Base-by-base conservation (phyloP, 2,888 invertebrate species). In the Epistrophella euchroma region DNA sequence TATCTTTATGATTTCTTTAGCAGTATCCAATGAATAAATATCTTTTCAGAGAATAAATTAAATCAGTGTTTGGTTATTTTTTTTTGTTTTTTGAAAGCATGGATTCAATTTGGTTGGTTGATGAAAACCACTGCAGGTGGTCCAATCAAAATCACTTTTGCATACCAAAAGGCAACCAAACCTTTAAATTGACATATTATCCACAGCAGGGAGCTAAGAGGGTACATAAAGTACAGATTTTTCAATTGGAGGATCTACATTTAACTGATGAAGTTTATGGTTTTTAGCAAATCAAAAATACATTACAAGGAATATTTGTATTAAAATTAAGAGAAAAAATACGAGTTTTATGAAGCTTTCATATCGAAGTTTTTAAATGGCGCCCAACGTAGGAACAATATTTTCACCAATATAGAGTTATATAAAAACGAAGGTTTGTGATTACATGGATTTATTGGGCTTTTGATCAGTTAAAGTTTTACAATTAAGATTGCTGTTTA, bases 141-240 rank as follows among this genome's bases (percentile, higher is more conserved):
- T 32, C 55, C 72, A 80, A 80, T 85, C 80, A 75, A 55, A 80
- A 71, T 72, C 50, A 40, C 71, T 56, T 80, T 85, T 62, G 52
- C 72, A 25, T 71, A 66, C 47, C 55, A 52, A 82, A 80, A 52
- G 60, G 72, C 55, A 81, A 85, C 71, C 85, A 81, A 68, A 66
- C 55, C 62, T 45, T 73, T 85, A 85, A 85, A 77, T 81, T 85
- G 73, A 70, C 43, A 85, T 77, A 76, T 77, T 81, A 37, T 73
- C 58, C 81, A 77, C 81, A 70, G 77, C 85, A n/a, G 66, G 85
- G 17, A 56, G 62, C 37, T 81, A 81, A 81, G 11, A 62, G 81
- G 77, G 85, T 56, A 6, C 15, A 19, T 22, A 45, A 32, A 22
- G 15, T n/a, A 60, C 19, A n/a, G 10, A 25, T 52, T n/a, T 56